Base-by-base conservation (phyloP, 2,113 vertebrate genomes). In the Oryzias curvinotus region DNA sequence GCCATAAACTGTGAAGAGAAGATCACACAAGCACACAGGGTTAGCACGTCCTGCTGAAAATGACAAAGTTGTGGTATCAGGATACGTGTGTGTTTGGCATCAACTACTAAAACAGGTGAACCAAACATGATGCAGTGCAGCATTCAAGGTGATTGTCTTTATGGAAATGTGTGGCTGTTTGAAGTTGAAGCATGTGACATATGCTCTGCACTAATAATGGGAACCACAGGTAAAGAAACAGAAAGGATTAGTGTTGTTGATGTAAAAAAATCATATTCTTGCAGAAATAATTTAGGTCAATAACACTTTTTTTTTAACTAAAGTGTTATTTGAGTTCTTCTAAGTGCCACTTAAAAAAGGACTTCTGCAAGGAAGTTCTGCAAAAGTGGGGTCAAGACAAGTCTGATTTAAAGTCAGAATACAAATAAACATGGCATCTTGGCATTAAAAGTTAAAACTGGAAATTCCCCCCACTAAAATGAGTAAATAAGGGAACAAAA, bases 1-100 rank as follows among this genome's bases (percentile, higher is more conserved):
- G 88, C 92, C 92, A 92, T 78, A 90, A 90, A 77, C 92, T 92
- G 91, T 85, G 81, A 83, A 91, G 82, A 87, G 64, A 88, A 90
- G 71, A 89, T 68, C 65, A 77, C 63, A 84, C 1, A 86, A 68
- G 84, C 80, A 86, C 68, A 86, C 68, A 77, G 26, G 50, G 73
- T 90, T 85, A 90, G 58, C 77, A 75, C 46, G 21, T 60, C 71
- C 72, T 62, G 76, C 77, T 73, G 50, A 73, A 53, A 43, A 55
- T 10, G 17, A 2, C 43, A 52, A 46, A 73, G 75, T 67, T 66
- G 72, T 65, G 58, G 65, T 2, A 5, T 65, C 71, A 62, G 65
- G 56, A 17, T 21, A 68, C 18, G 51, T 57, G 61, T 51, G 49
- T 57, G 15, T 52, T 50, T 1, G 17, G 57, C 56, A 52, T 68